Percentiles rank a stretch among this genome's conserved stretches.
phyloP scores from a whole-genome alignment of 2,113 vertebrate genomes.

The Sitta europaea region DNA sequence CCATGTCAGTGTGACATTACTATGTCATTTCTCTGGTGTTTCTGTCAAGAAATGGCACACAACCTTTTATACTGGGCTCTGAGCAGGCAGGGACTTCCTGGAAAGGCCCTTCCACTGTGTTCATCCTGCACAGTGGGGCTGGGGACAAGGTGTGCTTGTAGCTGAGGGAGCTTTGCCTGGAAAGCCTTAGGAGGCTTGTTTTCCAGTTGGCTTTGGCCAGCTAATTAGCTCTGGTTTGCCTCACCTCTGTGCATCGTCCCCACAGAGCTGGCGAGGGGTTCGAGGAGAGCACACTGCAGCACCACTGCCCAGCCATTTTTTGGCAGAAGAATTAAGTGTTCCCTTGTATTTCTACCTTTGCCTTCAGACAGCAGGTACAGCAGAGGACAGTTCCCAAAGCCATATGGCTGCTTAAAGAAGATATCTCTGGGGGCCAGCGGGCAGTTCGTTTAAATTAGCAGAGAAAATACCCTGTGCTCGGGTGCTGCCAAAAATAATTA shows the following conservation, averaged over 20 bases:
- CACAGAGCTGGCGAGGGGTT: fast-evolving
- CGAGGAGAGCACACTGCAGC: fast-evolving
- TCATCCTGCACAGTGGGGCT: not conserved
- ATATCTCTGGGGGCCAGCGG: not conserved
- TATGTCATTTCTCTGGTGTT: not conserved
- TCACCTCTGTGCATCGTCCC: fast-evolving
- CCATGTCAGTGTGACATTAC: not conserved
- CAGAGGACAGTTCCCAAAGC: not conserved
- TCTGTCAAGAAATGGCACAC: not conserved
- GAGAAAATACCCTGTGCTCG: not conserved
- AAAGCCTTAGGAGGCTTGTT: not conserved
- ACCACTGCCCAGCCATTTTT: not conserved
- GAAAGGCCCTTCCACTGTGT: not conserved
- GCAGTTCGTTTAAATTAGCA: not conserved
- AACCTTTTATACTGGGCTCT: not conserved
- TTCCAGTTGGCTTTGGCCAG: not conserved
- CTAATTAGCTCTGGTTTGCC: not conserved
- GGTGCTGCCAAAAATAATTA: constrained; percentile 18
- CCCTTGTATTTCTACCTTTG: not conserved
- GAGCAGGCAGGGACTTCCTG: not conserved
- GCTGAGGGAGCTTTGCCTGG: not conserved
- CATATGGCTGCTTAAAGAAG: not conserved
- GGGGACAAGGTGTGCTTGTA: not conserved
- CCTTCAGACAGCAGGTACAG: not conserved
- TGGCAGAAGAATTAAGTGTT: not conserved